Evolutionary conservation across 2,113 vertebrate species (phyloP).

Genomic region (Protomyctophum bolini): DNA sequence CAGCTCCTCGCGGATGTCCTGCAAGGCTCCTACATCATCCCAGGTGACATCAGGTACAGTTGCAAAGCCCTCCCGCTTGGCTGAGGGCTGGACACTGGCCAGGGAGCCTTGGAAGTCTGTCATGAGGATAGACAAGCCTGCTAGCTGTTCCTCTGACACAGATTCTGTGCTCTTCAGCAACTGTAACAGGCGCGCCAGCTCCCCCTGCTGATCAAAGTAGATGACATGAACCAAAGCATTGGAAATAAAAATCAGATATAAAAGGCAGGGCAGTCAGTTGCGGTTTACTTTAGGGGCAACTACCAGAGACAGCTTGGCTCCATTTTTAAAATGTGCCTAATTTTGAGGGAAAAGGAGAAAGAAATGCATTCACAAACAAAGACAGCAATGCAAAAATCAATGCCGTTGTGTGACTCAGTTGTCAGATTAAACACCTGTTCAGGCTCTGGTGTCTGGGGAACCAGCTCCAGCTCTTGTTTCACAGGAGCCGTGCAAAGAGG

Average conservation of each 20-base stretch:
- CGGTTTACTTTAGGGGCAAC: no score
- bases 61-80: slow-evolving; percentile 96
- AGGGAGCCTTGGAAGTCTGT: slow-evolving; percentile 89
- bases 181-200: slow-evolving; percentile 81
- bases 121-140: slow-evolving; percentile 86
- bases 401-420: no score
- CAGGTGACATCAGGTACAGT: slow-evolving; percentile 95
- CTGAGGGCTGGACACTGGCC: slow-evolving; percentile 90
- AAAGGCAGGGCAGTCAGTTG: no score
- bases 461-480: background rate
- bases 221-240: background rate
- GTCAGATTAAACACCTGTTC: no score
- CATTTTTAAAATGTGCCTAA: no score
- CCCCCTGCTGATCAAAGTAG: slow-evolving; percentile 70
- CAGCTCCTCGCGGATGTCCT: slow-evolving; percentile 92
- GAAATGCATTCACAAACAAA: no score
- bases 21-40: slow-evolving; percentile 92
- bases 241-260: no score
- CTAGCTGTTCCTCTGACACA: slow-evolving; percentile 85
- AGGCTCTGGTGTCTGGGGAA: background rate
- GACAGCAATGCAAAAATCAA: no score
- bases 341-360: no score
- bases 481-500: slow-evolving; percentile 8
- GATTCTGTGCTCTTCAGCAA: slow-evolving; percentile 82
- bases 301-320: no score